Conservation (phyloP, 2,888 invertebrate genomes). For the Chrysodeixis includens region DNA sequence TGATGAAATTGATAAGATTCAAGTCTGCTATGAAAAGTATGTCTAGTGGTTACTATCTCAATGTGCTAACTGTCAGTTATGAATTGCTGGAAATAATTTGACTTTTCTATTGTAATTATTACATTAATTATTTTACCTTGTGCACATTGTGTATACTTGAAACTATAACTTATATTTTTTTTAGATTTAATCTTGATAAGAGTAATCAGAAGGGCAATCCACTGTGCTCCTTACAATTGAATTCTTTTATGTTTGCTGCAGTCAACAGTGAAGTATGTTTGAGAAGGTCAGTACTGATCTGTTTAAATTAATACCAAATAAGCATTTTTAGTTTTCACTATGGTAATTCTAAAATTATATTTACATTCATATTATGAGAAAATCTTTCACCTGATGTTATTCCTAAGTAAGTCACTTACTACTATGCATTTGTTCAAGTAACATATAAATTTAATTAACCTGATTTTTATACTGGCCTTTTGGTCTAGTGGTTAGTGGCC, state of each 20-base stretch:
- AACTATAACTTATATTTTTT: slow-evolving; percentile 51
- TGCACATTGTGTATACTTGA: not conserved
- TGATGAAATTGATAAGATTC: slow-evolving; percentile 90
- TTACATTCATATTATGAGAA: no score
- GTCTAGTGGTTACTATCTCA: slow-evolving; percentile 11
- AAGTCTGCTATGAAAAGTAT: slow-evolving; percentile 89
- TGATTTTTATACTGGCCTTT: no score
- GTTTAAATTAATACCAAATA: not conserved
- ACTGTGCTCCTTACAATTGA: slow-evolving; percentile 96
- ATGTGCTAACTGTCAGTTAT: not conserved
- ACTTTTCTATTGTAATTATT: not conserved
- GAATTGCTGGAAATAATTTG: not conserved
- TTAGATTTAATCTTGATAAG: slow-evolving; percentile 92
- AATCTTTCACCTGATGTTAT: no score
- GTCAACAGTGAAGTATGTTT: slow-evolving; percentile 95
- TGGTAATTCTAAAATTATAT: no score
- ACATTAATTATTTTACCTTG: no score
- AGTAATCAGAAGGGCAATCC: slow-evolving; percentile 91
- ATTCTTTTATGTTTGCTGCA: slow-evolving; percentile 97
- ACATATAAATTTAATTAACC: no score
- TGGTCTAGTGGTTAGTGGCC: no score
- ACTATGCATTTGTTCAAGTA: no score
- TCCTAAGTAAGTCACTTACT: no score
- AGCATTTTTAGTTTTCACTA: no score
- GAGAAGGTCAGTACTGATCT: slow-evolving; percentile 87